Conservation (phyloP, 2,797 vertebrate species). For the Lycodopsis pacificus region DNA sequence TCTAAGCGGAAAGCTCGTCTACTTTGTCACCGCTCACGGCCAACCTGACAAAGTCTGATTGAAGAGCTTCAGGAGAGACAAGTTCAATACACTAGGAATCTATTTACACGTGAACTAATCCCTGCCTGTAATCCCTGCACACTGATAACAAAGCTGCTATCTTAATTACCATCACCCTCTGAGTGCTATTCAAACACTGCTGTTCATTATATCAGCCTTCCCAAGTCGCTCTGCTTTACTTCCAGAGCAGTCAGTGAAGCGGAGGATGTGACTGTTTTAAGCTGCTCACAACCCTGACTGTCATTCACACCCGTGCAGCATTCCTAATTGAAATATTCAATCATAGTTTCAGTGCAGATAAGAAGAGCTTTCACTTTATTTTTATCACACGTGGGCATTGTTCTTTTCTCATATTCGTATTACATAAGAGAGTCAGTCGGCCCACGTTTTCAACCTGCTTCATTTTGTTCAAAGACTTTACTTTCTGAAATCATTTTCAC, state of each 20-base stretch:
- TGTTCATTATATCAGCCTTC: conserved; percentile 52
- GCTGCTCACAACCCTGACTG: conserved; percentile 34
- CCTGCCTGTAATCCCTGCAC: conserved; percentile 65
- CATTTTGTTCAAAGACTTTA: not conserved
- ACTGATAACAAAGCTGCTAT: conserved; percentile 64
- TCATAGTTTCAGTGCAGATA: conserved; percentile 27
- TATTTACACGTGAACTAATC: conserved; percentile 76
- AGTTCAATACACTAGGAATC: conserved; percentile 45
- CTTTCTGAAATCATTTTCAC: not conserved
- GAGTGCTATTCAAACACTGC: conserved; percentile 66
- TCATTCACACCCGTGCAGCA: conserved; percentile 40
- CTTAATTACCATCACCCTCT: conserved; percentile 78
- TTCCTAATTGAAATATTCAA: conserved; percentile 51
- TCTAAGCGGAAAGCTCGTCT: not conserved
- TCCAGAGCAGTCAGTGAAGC: conserved; percentile 34
- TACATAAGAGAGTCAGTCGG: too few relatives aligned
- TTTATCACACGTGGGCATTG: not conserved
- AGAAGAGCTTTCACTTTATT: conserved; percentile 20
- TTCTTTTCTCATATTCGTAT: not conserved
- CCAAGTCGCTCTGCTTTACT: conserved; percentile 18
- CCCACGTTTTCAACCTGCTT: not conserved
- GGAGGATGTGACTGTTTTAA: conserved; percentile 44
- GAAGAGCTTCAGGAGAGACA: conserved; percentile 52
- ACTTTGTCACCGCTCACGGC: conserved; percentile 43
- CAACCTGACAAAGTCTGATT: conserved; percentile 50